Evolutionary conservation across 2,113 vertebrate species (phyloP).

Genomic region (Cebus imitator): DNA sequence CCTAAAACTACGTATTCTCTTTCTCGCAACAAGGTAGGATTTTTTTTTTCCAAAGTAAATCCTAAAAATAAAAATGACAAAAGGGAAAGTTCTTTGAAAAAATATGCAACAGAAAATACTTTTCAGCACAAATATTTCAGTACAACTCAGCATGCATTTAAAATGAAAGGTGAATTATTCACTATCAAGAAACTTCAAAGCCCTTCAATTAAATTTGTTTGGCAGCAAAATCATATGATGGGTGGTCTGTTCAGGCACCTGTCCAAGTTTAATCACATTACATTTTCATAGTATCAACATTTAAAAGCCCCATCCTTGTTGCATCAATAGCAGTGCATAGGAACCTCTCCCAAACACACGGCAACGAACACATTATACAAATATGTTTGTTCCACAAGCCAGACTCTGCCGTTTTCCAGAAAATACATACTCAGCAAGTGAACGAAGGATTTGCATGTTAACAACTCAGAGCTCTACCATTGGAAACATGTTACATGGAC

Average conservation of each 20-base stretch:
- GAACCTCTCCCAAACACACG: slow-evolving; percentile 81
- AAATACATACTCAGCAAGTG: slow-evolving; percentile 64
- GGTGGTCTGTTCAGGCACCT: slow-evolving; percentile 82
- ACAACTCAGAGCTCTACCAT: slow-evolving; percentile 43
- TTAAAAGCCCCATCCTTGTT: slow-evolving; percentile 76
- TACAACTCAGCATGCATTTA: slow-evolving; percentile 42
- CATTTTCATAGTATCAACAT: slow-evolving; percentile 78
- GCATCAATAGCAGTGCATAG: slow-evolving; percentile 76
- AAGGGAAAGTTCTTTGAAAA: not conserved
- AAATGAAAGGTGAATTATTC: slow-evolving; percentile 69
- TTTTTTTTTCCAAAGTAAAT: slow-evolving; percentile 1
- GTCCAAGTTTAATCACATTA: slow-evolving; percentile 79
- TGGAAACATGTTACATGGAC: not conserved
- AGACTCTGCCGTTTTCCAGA: slow-evolving; percentile 72
- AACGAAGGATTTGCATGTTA: slow-evolving; percentile 67
- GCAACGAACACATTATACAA: slow-evolving; percentile 77
- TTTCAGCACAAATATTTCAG: slow-evolving; percentile 56
- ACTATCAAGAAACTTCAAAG: slow-evolving; percentile 70
- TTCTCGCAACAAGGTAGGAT: not conserved
- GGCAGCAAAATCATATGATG: slow-evolving; percentile 81
- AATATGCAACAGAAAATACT: not conserved
- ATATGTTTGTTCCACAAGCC: slow-evolving; percentile 63
- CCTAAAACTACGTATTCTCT: not conserved
- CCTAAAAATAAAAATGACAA: not conserved
- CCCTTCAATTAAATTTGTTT: slow-evolving; percentile 66